Evolutionary conservation across 2,888 invertebrate species (phyloP), one percentile per base, ranked within the genome.

Genomic region (Lydus trimaculatus): DNA sequence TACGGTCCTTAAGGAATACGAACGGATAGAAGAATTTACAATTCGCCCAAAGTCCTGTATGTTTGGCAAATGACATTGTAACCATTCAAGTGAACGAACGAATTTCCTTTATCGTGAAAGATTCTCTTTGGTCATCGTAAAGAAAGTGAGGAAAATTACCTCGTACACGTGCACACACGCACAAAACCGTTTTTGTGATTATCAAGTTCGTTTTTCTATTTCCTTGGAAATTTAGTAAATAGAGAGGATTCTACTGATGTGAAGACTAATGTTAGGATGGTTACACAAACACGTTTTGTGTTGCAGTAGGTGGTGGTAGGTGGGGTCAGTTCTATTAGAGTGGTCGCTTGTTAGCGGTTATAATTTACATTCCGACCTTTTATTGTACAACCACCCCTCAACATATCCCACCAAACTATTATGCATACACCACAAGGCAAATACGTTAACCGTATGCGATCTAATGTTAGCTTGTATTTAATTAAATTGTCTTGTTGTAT

Each of bases 11-110:
- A 70, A 73, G 75, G 75, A 74, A 72, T 70, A 67, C 71, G 68
- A 63, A 66, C 73, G 71, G 70, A 69, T 73, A 71, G 70, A 71
- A 73, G 73, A 76, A 75, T 76, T 75, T 75, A 76, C 73, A 76
- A 76, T 76, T 76, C 70, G 67, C 73, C n/a, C 64, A 67, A 33
- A 63, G 65, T 67, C 67, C 69, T 73, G 70, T 71, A 72, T 73
- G 71, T 71, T 71, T 72, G 72, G 71, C 72, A 73, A 70, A 73
- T 72, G 72, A 73, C 73, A 72, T 69, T 73, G 69, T 72, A 73
- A 72, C 73, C 59, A 73, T 73, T 69, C 64, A 63, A 70, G 48
- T 65, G 66, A 68, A 67, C 70, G 70, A 63, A 59, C 66, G 64
- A 70, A 70, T 70, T 70, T 64, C 66, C 70, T 66, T 70, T 64